These are phyloP conservation scores for Opisthocomus hoazin DNA, from an alignment of 2,113 vertebrate genomes.

Conservation along the genomic window DNA sequence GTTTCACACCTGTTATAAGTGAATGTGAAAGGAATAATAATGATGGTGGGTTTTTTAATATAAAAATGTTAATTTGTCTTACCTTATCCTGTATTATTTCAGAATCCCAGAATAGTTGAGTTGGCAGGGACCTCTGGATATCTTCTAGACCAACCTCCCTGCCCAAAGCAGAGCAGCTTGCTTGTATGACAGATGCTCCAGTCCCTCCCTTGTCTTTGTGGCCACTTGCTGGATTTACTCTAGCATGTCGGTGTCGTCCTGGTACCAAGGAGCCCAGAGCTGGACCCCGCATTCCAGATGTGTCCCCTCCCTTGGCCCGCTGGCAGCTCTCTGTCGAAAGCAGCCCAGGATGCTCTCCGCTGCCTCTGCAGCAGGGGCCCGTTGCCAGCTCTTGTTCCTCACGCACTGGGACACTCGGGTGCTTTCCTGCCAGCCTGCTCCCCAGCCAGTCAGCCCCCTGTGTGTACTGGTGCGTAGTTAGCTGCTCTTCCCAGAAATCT, in stretches of 20 bases:
- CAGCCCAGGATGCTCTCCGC: background rate
- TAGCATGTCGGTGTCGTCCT: background rate
- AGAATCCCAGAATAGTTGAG: background rate
- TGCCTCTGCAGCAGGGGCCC: background rate
- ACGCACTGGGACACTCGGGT: background rate
- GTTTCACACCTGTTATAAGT: background rate
- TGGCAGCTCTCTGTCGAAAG: background rate
- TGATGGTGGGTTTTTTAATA: background rate
- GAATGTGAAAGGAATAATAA: background rate
- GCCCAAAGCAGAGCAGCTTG: background rate
- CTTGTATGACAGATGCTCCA: background rate
- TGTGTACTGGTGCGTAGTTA: background rate
- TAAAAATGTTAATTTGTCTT: background rate
- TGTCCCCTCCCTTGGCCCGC: background rate
- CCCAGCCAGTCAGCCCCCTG: background rate
- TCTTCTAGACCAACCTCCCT: background rate
- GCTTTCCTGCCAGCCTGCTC: background rate
- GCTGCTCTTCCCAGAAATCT: background rate
- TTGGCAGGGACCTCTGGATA: background rate
- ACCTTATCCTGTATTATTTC: background rate
- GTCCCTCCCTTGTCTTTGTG: background rate
- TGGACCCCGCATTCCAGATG: background rate
- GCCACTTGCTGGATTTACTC: background rate
- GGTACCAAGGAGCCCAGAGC: background rate
- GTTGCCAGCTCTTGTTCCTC: background rate